These are phyloP conservation scores for Crotalus viridis DNA, from an alignment of 2,113 vertebrate genomes.

Conservation along the genomic window DNA sequence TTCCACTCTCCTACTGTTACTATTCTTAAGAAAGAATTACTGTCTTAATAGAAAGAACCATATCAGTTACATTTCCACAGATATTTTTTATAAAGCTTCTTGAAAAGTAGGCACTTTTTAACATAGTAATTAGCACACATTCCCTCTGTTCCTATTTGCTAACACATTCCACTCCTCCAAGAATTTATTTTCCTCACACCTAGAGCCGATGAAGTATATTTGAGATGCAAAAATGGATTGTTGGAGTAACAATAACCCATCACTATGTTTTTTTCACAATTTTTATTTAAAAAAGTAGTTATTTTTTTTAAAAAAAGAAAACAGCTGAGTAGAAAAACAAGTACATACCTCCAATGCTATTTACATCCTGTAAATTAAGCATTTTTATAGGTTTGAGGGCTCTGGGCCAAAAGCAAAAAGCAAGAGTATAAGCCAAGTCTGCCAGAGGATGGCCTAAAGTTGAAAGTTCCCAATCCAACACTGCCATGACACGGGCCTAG, in stretches of 20 bases:
- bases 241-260: not conserved
- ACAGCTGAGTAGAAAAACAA: slow-evolving; percentile 3
- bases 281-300: not conserved
- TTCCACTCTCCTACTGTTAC: not conserved
- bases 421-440: slow-evolving; percentile 81
- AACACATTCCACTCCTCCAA: not conserved
- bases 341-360: slow-evolving; percentile 61
- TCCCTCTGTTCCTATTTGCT: not conserved
- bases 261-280: not conserved
- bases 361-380: slow-evolving; percentile 29
- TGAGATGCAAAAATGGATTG: not conserved
- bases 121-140: not conserved
- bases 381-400: slow-evolving; percentile 22
- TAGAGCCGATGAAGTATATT: not conserved
- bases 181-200: not conserved
- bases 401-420: slow-evolving; percentile 77
- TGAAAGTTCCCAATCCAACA: slow-evolving; percentile 94
- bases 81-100: not conserved
- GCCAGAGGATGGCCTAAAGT: slow-evolving; percentile 86
- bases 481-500: slow-evolving; percentile 84
- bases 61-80: not conserved
- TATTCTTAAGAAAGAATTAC: not conserved
- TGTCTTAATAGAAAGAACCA: not conserved
- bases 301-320: not conserved
- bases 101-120: not conserved